Evolutionary conservation across 2,888 invertebrate species (phyloP).

Genomic region (Stegana nigrithorax): DNA sequence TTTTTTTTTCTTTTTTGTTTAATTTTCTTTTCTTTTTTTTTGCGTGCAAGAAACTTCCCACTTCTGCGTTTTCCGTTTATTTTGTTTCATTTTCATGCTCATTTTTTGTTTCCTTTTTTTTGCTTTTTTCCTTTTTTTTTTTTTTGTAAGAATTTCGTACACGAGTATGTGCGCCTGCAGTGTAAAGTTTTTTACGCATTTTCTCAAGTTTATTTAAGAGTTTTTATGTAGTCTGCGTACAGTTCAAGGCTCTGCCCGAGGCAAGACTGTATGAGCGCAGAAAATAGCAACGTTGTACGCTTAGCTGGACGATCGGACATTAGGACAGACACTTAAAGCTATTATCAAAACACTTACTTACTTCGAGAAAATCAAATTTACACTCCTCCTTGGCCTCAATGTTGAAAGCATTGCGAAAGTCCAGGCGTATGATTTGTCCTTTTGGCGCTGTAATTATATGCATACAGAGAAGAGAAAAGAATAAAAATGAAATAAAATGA

Average conservation of each 20-base stretch:
- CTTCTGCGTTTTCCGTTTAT: too few species aligned
- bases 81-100: too few species aligned
- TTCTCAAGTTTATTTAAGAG: not conserved
- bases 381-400: conserved; percentile 78
- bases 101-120: too few species aligned
- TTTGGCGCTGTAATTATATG: conserved; percentile 71
- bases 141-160: not conserved
- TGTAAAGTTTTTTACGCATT: not conserved
- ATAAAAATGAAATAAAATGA: conserved; percentile 19
- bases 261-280: too few species aligned
- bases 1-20: too few species aligned
- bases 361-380: conserved; percentile 83
- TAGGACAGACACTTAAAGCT: too few species aligned
- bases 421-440: conserved; percentile 78
- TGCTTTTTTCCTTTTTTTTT: not conserved
- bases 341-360: conserved; percentile 48
- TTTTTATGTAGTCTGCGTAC: too few species aligned
- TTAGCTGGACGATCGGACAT: too few species aligned
- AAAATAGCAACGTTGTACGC: too few species aligned
- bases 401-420: conserved; percentile 83
- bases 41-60: too few species aligned
- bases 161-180: not conserved
- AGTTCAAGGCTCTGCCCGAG: too few species aligned
- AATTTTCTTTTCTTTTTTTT: too few species aligned
- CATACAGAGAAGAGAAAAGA: conserved; percentile 22